phyloP scores from a whole-genome alignment of 2,797 vertebrate genomes.

The Ceryle rudis region DNA sequence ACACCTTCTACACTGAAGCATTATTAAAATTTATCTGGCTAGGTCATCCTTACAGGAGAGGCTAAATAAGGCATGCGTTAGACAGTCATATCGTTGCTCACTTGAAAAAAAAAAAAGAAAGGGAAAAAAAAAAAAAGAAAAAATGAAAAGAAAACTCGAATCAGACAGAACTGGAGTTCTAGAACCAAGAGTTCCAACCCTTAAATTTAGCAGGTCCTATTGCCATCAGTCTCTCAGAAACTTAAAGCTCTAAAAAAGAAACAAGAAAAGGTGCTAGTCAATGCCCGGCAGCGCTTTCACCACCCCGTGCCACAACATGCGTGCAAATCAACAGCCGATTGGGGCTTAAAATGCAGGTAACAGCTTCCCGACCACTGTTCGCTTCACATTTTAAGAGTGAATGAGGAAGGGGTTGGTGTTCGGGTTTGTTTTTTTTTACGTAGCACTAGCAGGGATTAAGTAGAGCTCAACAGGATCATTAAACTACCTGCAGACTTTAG shows the following conservation, averaged over 20 bases:
- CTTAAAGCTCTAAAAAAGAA: slow-evolving; percentile 79
- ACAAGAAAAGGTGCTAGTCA: slow-evolving; percentile 61
- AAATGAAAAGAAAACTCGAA: slow-evolving; percentile 50
- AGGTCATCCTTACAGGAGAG: slow-evolving; percentile 86
- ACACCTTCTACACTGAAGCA: slow-evolving; percentile 90
- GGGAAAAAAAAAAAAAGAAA: no score
- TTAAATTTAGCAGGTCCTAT: slow-evolving; percentile 81
- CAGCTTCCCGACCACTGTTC: background rate
- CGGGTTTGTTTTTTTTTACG: background rate
- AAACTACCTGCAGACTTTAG: background rate
- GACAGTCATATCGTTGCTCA: slow-evolving; percentile 88
- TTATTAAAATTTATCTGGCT: slow-evolving; percentile 89
- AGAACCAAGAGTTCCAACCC: slow-evolving; percentile 80
- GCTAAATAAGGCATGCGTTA: slow-evolving; percentile 99
- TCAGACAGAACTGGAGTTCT: slow-evolving; percentile 71
- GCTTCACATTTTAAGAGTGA: background rate
- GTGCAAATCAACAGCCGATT: background rate
- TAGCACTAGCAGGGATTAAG: background rate
- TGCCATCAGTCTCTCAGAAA: slow-evolving; percentile 82
- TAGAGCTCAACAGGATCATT: background rate
- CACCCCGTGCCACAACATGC: background rate
- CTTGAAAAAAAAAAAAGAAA: slow-evolving; percentile 70
- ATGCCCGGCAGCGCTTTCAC: background rate
- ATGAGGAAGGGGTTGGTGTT: background rate
- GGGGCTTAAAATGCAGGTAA: background rate